A percentile compares a stretch with the other conserved stretches of the same genome.
phyloP scores from a whole-genome alignment of 2,888 invertebrate genomes.

The Mactromeris polynyma region DNA sequence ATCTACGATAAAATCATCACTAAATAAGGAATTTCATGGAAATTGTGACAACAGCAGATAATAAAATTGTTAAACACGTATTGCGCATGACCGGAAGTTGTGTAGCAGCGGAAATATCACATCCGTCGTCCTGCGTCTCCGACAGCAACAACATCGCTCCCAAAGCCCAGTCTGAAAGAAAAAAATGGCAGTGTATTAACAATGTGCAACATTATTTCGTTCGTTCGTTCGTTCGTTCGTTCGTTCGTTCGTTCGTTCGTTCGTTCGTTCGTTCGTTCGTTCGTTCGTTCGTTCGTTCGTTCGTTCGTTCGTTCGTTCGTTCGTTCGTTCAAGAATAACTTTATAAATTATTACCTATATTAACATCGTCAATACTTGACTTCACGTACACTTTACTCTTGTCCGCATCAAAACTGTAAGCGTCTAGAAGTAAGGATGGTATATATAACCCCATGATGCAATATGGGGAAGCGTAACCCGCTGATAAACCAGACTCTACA shows the following conservation, averaged over 20 bases:
- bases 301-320: no score
- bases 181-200: not conserved
- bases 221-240: no score
- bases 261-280: not conserved
- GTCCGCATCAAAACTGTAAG: conserved; percentile 75
- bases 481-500: conserved; percentile 55
- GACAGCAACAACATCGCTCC: conserved; percentile 77
- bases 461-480: conserved; percentile 75
- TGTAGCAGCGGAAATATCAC: conserved; percentile 15
- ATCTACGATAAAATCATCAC: not conserved
- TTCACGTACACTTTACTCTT: conserved; percentile 70
- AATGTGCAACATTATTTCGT: no score
- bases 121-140: conserved; percentile 36
- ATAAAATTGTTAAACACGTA: conserved; percentile 4
- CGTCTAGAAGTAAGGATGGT: conserved; percentile 75
- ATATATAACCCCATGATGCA: conserved; percentile 82
- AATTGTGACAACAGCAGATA: conserved; percentile 1
- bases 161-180: conserved; percentile 78
- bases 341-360: conserved; percentile 70
- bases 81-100: conserved; percentile 22
- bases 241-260: no score
- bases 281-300: no score
- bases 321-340: no score
- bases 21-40: not conserved
- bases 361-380: conserved; percentile 65